Evolutionary conservation across 2,888 invertebrate genomes (phyloP), one percentile per base, ranked within the genome.

Genomic region (Torymus tubicola): DNA sequence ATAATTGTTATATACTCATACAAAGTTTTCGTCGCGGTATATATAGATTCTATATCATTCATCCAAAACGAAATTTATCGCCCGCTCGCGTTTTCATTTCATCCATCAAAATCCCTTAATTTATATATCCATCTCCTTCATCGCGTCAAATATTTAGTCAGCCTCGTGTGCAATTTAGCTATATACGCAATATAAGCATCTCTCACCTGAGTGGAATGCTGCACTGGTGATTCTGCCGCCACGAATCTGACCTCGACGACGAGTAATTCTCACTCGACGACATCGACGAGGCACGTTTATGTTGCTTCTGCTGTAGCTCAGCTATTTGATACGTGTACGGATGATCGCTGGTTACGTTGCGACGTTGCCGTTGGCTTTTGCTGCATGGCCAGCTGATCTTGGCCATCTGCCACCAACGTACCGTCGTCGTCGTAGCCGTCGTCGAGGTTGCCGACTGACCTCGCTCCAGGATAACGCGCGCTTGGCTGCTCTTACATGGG

Each of bases 241-340:
- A 97, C 73, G 97, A 96, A 89, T 97, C 97, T 12, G 96, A 97
- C 5, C 90, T 84, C 0, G 90, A 90, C 1, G 90, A 97, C 84
- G 96, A 96, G 92, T 96, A 97, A 90, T 97, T 97, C 87, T 97
- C 97, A 85, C 96, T 96, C 57, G 97, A 96, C 0, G 97, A 96
- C 60, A 96, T 96, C 14, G 96, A 96, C 78, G 96, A 96, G 61
- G 96, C 95, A 83, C 96, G 93, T 85, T 95, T 94, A 87, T 95
- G 95, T 83, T 95, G 95, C 85, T 95, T 95, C 84, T 95, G 94
- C 86, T 94, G 94, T 64, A 95, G 94, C 88, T 95, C 95, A 0
- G 95, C 94, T 68, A 95, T 95, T 86, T 95, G 94, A 88, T 95
- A 95, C 65, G 95, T 94, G 87, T 95, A 95, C 77, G 94, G 94